Conservation (phyloP, 2,888 invertebrate species). For the Bellardia bayeri region DNA sequence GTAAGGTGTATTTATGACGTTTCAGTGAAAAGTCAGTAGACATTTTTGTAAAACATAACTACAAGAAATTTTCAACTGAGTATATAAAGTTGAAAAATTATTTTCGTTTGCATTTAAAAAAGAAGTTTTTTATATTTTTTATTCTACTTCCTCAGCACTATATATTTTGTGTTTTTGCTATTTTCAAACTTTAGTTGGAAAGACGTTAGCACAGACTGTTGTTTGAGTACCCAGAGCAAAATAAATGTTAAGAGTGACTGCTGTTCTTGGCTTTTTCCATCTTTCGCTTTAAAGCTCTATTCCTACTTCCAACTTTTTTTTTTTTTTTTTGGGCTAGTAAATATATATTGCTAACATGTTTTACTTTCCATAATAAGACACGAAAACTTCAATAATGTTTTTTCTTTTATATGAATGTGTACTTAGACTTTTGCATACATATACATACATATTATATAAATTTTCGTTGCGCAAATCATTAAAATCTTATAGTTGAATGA, state of each 20-base stretch:
- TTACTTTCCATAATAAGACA: conserved; percentile 36
- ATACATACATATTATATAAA: conserved; percentile 6
- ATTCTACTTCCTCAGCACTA: neutral
- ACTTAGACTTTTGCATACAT: conserved; percentile 26
- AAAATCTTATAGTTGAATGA: conserved; percentile 64
- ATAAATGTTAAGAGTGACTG: conserved; percentile 11
- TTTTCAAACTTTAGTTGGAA: neutral
- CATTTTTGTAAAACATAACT: too few relatives aligned
- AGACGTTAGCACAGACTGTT: neutral
- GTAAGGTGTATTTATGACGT: too few relatives aligned
- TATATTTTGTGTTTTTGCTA: neutral
- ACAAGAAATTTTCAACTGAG: too few relatives aligned
- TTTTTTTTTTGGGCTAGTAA: neutral
- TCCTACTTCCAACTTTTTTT: neutral
- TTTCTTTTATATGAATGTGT: neutral
- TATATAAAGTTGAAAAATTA: too few relatives aligned
- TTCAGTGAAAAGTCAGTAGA: too few relatives aligned
- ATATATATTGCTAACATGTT: conserved; percentile 29
- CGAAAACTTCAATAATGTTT: conserved; percentile 36
- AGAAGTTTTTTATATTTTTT: neutral
- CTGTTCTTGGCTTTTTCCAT: neutral
- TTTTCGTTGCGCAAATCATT: conserved; percentile 57
- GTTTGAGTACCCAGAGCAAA: neutral
- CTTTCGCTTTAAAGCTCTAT: neutral
- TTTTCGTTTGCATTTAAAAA: too few relatives aligned